These are phyloP conservation scores for Troides oblongomaculatus DNA, from an alignment of 2,888 invertebrate genomes.

Conservation along the genomic window DNA sequence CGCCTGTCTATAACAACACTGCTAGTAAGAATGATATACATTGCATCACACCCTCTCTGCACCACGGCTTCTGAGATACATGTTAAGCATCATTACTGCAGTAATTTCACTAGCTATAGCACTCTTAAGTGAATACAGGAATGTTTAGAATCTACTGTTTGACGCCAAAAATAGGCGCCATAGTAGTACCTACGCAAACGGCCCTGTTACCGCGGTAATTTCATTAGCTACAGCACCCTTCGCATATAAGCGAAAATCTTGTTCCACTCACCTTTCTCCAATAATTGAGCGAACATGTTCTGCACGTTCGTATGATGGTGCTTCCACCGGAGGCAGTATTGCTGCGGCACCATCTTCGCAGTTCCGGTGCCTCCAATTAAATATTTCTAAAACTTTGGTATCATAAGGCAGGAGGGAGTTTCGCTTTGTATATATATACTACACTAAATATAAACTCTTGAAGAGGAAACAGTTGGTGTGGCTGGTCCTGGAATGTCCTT, in stretches of 20 bases:
- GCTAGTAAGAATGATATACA: too few relatives aligned
- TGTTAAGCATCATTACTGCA: too few relatives aligned
- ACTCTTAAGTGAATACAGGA: too few relatives aligned
- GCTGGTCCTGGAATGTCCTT: conserved; percentile 34
- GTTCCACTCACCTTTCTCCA: conserved; percentile 80
- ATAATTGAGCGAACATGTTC: conserved; percentile 92
- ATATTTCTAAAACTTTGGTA: conserved; percentile 47
- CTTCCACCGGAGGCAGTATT: conserved; percentile 95
- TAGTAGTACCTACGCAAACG: too few relatives aligned
- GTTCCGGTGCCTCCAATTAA: conserved; percentile 32
- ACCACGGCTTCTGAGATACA: too few relatives aligned
- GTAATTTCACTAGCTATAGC: too few relatives aligned
- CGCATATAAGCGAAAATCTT: not conserved
- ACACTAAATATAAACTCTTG: not conserved
- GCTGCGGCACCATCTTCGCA: conserved; percentile 87
- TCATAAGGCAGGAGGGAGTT: conserved; percentile 25
- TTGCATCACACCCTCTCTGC: too few relatives aligned
- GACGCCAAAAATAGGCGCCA: too few relatives aligned
- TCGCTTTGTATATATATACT: not conserved
- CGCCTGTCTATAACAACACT: too few relatives aligned
- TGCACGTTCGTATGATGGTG: conserved; percentile 95
- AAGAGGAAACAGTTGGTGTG: not conserved
- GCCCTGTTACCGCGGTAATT: too few relatives aligned
- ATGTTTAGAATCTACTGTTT: too few relatives aligned
- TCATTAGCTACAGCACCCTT: too few relatives aligned